A percentile compares a stretch with the other conserved stretches of the same genome.
Evolutionary conservation across 2,797 vertebrate species (phyloP).

Genomic region (Tragelaphus eurycerus): DNA sequence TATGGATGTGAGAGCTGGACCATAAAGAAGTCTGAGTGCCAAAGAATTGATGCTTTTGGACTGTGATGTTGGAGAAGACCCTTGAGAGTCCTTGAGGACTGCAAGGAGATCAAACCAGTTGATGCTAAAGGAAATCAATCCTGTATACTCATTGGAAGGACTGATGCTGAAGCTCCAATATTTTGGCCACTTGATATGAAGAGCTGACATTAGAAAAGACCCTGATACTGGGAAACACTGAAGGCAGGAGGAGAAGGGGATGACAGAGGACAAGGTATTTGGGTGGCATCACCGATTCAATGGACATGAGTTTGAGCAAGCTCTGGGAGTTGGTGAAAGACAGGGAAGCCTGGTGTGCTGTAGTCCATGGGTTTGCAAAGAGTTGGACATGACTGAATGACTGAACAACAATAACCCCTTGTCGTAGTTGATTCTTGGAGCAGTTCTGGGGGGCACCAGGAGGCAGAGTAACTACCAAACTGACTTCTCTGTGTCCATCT

Average conservation of each 20-base stretch:
- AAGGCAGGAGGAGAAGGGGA: neutral
- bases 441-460: constrained; percentile 57
- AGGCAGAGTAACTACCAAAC: constrained; percentile 68
- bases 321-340: neutral
- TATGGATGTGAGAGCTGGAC: neutral
- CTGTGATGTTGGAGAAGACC: neutral
- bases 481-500: constrained; percentile 75
- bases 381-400: fast-evolving
- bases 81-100: neutral
- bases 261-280: neutral
- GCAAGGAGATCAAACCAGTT: neutral
- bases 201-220: neutral
- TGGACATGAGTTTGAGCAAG: neutral
- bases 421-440: constrained; percentile 39
- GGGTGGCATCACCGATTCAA: neutral
- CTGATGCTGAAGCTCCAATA: neutral
- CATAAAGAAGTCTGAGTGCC: neutral
- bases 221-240: neutral
- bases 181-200: neutral
- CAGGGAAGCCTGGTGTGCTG: neutral
- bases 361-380: neutral
- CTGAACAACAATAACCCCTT: neutral
- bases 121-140: neutral
- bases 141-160: neutral
- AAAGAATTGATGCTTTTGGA: neutral